Evolutionary conservation across 2,888 invertebrate genomes (phyloP), one percentile per base, ranked within the genome.

Genomic region (Pristionchus exspectatus): DNA sequence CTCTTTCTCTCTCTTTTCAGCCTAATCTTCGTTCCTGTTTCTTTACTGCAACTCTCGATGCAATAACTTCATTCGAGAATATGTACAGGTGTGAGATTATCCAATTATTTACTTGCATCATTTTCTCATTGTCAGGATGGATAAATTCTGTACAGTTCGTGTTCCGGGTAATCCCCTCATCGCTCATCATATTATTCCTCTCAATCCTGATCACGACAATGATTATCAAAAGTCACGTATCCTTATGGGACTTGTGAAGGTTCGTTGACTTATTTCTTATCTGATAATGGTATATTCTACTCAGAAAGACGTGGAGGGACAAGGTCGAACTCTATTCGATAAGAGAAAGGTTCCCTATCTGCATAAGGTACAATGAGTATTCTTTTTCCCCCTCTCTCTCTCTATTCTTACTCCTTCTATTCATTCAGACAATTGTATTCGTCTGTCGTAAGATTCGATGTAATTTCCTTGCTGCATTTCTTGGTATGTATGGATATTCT

Each of bases 31-130:
- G 87, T 21, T 54, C 44, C 4, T 30, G 50, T 30, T 87, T 87
- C 72, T 87, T 87, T 72, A 72, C 87, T 16, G 87, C 87, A 54
- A 87, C 87, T 33, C 56, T 87, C 27, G 72, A 87, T 72, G 87
- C 44, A 24, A 33, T 54, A 2, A 21, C 7, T 50, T n/a, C 7
- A 33, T 87, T 72, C 72, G 54, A 72, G 14, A 44, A 54, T 18
- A 33, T 87, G 54, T 87, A 33, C 87, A 87, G 87, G 87, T 87
- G 5, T 27, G 63, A 12, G 18, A 21, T 66, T 16, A 86, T 63
- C 10, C 21, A 14, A 50, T 5, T 50, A 27, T 81, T 33, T 27
- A 5, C n/a, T 24, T 72, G 30, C 16, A 72, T 72, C 1, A 72
- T 33, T 24, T 66, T 33, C 16, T 38, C 24, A 24, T 24, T 12